phyloP scores from a whole-genome alignment of 2,797 vertebrate genomes.

The Mormyrops boulengeri region DNA sequence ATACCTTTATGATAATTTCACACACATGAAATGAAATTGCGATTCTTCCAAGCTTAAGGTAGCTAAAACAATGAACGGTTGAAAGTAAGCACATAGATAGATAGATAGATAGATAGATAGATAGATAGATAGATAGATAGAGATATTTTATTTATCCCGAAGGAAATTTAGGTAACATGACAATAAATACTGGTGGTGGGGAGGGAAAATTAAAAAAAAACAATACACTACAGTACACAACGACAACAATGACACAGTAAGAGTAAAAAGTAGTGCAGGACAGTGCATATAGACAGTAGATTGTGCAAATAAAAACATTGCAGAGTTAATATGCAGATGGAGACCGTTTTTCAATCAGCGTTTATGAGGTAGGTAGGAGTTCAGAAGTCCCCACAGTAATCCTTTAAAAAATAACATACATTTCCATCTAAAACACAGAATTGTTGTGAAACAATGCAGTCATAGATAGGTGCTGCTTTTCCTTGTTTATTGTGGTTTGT shows the following conservation, averaged over 20 bases:
- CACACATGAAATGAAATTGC: not conserved
- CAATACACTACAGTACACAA: not conserved
- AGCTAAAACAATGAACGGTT: not conserved
- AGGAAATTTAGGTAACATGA: too few relatives aligned
- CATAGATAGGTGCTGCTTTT: not conserved
- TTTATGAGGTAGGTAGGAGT: not conserved
- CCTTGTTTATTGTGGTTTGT: not conserved
- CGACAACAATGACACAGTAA: not conserved
- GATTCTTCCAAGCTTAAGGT: not conserved
- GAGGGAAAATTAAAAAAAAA: not conserved
- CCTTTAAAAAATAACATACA: not conserved
- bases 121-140: too few relatives aligned
- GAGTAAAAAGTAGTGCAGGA: not conserved
- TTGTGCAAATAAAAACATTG: not conserved
- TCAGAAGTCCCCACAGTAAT: not conserved
- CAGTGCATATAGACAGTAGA: not conserved
- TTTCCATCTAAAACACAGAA: not conserved
- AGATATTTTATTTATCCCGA: too few relatives aligned
- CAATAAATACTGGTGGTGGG: not conserved
- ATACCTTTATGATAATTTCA: not conserved
- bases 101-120: too few relatives aligned
- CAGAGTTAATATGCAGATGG: not conserved
- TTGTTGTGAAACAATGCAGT: not conserved
- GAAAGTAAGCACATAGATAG: not conserved
- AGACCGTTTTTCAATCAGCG: not conserved